These are phyloP conservation scores for Falco concolor DNA, from an alignment of 2,797 vertebrate species.

Conservation along the genomic window DNA sequence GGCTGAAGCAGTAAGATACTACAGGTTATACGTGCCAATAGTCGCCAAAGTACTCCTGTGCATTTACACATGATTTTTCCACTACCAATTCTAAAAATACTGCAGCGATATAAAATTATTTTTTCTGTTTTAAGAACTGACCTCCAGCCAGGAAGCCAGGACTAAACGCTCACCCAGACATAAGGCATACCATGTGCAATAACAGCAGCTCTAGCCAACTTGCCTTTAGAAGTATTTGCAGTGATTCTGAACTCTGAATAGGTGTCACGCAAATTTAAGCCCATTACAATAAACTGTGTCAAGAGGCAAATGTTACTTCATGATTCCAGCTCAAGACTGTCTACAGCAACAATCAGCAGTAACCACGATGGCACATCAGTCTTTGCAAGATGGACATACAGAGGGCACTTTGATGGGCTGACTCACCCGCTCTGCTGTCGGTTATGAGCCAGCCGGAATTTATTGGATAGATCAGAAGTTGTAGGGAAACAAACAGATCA, in stretches of 20 bases:
- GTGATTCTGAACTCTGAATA: not conserved
- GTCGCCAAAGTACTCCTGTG: not conserved
- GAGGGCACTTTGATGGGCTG: not conserved
- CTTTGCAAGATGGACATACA: not conserved
- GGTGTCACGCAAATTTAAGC: not conserved
- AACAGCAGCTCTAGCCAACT: not conserved
- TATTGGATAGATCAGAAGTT: not conserved
- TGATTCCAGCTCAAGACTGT: not conserved
- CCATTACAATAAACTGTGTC: not conserved
- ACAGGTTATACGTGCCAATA: not conserved
- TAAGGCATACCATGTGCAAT: not conserved
- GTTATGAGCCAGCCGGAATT: not conserved
- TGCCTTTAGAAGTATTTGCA: not conserved
- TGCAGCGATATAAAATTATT: not conserved
- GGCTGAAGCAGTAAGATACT: not conserved
- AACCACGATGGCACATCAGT: not conserved
- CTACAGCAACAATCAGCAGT: not conserved
- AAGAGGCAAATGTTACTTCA: not conserved
- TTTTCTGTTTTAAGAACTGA: not conserved
- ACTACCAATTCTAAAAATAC: constrained; percentile 3
- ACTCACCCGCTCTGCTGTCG: not conserved
- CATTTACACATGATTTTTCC: not conserved
- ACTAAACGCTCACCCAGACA: not conserved
- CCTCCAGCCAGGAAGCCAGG: not conserved
- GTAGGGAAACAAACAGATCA: not conserved